Evolutionary conservation across 2,797 vertebrate species (phyloP).

Genomic region (Agapornis canus): DNA sequence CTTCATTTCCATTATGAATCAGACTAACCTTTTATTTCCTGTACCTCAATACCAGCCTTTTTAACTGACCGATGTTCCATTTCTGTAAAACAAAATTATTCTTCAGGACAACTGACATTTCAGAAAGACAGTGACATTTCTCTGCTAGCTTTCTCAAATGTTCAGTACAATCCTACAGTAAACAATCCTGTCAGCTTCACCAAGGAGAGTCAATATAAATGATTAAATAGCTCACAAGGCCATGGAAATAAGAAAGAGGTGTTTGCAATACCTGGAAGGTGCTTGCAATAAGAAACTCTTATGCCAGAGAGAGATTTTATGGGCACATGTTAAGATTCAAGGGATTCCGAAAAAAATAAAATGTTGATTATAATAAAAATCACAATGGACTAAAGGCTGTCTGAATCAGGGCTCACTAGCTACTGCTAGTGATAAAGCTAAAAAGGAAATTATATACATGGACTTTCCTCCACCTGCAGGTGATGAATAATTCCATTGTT

Average conservation of each 20-base stretch:
- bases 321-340: not conserved
- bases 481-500: not conserved
- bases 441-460: not conserved
- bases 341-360: not conserved
- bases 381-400: not conserved
- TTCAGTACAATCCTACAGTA: not conserved
- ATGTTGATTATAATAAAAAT: not conserved
- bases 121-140: constrained; percentile 43
- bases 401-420: not conserved
- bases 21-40: constrained; percentile 89
- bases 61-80: constrained; percentile 94
- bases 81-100: constrained; percentile 80
- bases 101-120: constrained; percentile 50
- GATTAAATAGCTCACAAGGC: not conserved
- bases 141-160: not conserved
- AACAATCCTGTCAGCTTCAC: not conserved
- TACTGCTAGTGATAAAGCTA: not conserved
- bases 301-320: not conserved
- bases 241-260: not conserved
- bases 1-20: constrained; percentile 23
- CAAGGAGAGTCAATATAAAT: not conserved
- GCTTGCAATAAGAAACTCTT: not conserved
- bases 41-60: constrained; percentile 92
- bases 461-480: not conserved
- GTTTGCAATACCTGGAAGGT: not conserved